A percentile compares a stretch with the other conserved stretches of the same genome.
These are phyloP conservation scores for Gallinago stenura DNA, from an alignment of 2,797 vertebrate genomes.

Conservation along the genomic window DNA sequence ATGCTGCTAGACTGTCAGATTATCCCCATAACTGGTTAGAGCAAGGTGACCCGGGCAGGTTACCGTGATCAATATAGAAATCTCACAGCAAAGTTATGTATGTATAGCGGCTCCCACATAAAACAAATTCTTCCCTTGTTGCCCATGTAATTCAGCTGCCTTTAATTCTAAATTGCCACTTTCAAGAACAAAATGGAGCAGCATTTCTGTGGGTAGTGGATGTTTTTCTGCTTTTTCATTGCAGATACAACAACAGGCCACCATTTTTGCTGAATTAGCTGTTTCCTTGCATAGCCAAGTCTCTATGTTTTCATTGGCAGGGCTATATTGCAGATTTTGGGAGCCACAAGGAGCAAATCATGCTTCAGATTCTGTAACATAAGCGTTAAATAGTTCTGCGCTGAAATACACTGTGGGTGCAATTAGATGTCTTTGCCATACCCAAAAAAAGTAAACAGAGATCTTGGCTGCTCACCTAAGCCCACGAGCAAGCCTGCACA, in stretches of 20 bases:
- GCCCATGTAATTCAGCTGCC: slow-evolving; percentile 26
- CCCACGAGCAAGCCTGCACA: background rate
- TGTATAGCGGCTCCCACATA: background rate
- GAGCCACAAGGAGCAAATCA: slow-evolving; percentile 54
- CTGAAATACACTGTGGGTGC: slow-evolving; percentile 35
- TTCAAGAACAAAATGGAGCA: slow-evolving; percentile 41
- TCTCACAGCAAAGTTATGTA: background rate
- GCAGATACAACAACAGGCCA: slow-evolving; percentile 38
- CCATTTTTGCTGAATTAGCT: slow-evolving; percentile 57
- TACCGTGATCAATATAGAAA: background rate
- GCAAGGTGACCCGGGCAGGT: slow-evolving; percentile 60
- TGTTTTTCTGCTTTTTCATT: slow-evolving; percentile 38
- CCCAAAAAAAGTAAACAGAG: background rate
- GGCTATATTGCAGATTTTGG: slow-evolving; percentile 22
- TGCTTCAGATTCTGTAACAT: slow-evolving; percentile 26
- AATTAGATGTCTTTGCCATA: slow-evolving; percentile 23
- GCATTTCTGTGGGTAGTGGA: slow-evolving; percentile 57
- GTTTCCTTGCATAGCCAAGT: slow-evolving; percentile 34
- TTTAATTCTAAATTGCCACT: slow-evolving; percentile 55
- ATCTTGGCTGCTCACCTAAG: background rate
- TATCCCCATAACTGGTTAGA: slow-evolving; percentile 13
- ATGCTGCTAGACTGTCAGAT: slow-evolving; percentile 37
- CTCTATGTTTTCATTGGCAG: slow-evolving; percentile 67
- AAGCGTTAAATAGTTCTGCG: slow-evolving; percentile 26
- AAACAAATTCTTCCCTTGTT: slow-evolving; percentile 21